Percentiles rank a stretch among this genome's conserved stretches.
Conservation (phyloP, 2,888 invertebrate species). For the Phania funesta region DNA sequence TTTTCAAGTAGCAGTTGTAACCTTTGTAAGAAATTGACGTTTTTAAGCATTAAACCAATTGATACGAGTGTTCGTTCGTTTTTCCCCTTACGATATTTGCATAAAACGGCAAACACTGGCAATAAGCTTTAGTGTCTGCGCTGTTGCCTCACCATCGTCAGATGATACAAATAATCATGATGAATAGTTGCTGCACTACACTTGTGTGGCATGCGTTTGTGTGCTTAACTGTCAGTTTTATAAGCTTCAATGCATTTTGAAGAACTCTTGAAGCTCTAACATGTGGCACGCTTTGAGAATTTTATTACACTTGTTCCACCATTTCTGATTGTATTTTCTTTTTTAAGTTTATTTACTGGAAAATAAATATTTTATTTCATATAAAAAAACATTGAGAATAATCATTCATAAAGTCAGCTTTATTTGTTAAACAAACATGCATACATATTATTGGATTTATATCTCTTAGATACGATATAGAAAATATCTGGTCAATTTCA, state of each 20-base stretch:
- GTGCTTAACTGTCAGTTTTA: constrained; percentile 3
- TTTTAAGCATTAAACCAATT: constrained; percentile 51
- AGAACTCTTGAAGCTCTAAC: constrained; percentile 56
- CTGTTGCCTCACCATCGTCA: neutral
- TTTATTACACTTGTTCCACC: constrained; percentile 63
- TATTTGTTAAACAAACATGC: constrained; percentile 15
- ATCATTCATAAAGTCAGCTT: constrained; percentile 26
- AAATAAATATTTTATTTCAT: constrained; percentile 32
- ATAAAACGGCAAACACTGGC: neutral
- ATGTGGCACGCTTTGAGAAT: constrained; percentile 68
- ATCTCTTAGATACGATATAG: too few relatives aligned
- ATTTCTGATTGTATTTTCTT: neutral
- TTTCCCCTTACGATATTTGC: constrained; percentile 16
- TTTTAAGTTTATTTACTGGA: too few relatives aligned
- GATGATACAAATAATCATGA: constrained; percentile 10
- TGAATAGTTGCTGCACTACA: constrained; percentile 4
- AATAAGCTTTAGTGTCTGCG: constrained; percentile 6
- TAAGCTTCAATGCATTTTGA: constrained; percentile 49
- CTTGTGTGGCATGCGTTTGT: too few relatives aligned
- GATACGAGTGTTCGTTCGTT: constrained; percentile 51
- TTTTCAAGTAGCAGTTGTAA: constrained; percentile 4
- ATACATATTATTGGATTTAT: neutral
- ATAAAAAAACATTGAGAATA: constrained; percentile 24
- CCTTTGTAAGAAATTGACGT: constrained; percentile 34
- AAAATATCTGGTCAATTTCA: too few relatives aligned